These are phyloP conservation scores for Sisor rabdophorus DNA, from an alignment of 2,113 vertebrate genomes.

Conservation along the genomic window DNA sequence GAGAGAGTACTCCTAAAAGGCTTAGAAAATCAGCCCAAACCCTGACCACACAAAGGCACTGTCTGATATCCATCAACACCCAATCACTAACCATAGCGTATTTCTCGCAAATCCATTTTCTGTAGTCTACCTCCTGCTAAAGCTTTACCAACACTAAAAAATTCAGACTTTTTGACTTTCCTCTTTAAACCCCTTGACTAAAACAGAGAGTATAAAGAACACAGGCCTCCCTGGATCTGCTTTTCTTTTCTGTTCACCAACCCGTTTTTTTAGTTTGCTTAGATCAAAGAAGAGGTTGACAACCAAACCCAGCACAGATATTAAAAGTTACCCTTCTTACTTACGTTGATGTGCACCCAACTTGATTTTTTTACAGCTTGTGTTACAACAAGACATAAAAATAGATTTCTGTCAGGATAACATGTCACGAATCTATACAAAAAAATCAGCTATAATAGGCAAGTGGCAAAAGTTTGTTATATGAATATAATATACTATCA, in stretches of 20 bases:
- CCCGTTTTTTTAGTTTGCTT: neutral
- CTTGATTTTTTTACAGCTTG: neutral
- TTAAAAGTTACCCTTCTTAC: neutral
- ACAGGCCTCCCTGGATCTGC: neutral
- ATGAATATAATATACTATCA: neutral
- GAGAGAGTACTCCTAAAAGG: slow-evolving; percentile 15
- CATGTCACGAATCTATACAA: neutral
- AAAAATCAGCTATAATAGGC: neutral
- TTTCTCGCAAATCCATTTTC: slow-evolving; percentile 15
- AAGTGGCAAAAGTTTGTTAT: neutral
- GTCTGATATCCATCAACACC: slow-evolving; percentile 33
- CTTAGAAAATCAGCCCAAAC: slow-evolving; percentile 37
- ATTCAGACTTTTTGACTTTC: slow-evolving; percentile 10
- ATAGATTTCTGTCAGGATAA: neutral
- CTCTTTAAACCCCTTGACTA: slow-evolving; percentile 3
- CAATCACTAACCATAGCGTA: slow-evolving; percentile 21
- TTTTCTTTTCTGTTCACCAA: slow-evolving; percentile 17
- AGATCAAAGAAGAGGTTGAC: neutral
- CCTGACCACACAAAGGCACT: slow-evolving; percentile 35
- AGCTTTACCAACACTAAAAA: slow-evolving; percentile 10
- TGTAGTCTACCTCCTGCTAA: slow-evolving; percentile 29
- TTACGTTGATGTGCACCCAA: neutral
- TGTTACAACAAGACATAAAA: neutral
- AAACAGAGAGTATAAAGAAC: neutral
- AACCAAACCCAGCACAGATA: neutral